Evolutionary conservation across 2,888 invertebrate genomes (phyloP).

Genomic region (Troides oblongomaculatus): DNA sequence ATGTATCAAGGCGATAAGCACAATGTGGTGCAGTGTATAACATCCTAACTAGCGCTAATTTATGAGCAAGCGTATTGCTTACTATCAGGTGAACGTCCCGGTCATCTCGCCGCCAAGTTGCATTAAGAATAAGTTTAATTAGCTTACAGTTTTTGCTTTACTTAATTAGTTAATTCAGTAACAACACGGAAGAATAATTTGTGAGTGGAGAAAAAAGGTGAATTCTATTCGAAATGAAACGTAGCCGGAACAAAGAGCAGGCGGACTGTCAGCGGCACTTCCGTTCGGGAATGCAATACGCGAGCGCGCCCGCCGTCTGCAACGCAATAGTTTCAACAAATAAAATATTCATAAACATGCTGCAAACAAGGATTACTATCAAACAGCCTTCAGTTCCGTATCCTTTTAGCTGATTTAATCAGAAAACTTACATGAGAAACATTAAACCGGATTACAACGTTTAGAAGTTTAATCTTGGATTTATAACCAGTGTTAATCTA

Average conservation of each 20-base stretch:
- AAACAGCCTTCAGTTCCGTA: background rate
- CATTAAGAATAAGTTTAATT: background rate
- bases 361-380: slow-evolving; percentile 11
- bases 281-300: slow-evolving; percentile 67
- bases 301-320: slow-evolving; percentile 46
- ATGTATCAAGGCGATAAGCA: no score
- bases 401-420: slow-evolving; percentile 9
- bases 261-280: slow-evolving; percentile 69
- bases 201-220: slow-evolving; percentile 40
- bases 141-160: background rate
- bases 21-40: no score
- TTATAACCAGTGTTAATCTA: no score
- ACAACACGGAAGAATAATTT: slow-evolving; percentile 31
- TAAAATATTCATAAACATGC: slow-evolving; percentile 20
- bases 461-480: no score
- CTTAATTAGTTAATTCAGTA: slow-evolving; percentile 26
- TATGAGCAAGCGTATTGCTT: no score
- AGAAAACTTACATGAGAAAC: background rate
- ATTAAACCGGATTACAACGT: no score
- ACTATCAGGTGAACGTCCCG: no score
- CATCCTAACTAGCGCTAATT: no score
- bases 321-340: slow-evolving; percentile 31
- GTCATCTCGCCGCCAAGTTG: background rate
- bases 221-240: slow-evolving; percentile 55
- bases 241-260: slow-evolving; percentile 62